These are phyloP conservation scores for Tridacna gigas DNA, from an alignment of 2,888 invertebrate genomes.

Conservation along the genomic window DNA sequence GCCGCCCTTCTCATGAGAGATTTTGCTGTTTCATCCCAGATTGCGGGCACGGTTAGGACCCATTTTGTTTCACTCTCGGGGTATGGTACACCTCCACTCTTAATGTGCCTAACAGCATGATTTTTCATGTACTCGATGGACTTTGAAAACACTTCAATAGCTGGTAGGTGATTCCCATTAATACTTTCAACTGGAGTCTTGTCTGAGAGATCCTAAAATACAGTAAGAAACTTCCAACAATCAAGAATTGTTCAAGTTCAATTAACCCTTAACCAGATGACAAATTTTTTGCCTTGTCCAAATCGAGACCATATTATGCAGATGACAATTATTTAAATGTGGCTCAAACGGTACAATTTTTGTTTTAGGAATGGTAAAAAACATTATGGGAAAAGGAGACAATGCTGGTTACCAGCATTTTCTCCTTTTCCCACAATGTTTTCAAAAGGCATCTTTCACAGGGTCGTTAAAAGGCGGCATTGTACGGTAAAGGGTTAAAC, in stretches of 20 bases:
- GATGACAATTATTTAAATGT: no score
- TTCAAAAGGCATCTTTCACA: no score
- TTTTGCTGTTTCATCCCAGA: constrained; percentile 57
- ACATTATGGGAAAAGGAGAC: neutral
- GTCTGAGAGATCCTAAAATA: constrained; percentile 17
- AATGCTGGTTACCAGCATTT: neutral
- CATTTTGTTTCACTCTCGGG: constrained; percentile 51
- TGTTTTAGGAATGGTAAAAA: no score
- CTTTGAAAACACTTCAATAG: constrained; percentile 36
- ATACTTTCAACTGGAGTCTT: constrained; percentile 33
- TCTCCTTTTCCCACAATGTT: neutral
- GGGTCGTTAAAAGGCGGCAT: no score
- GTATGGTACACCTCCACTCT: constrained; percentile 32
- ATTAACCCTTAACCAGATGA: no score
- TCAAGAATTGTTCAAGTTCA: neutral
- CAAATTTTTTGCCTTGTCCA: no score
- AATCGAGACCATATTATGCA: no score
- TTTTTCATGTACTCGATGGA: constrained; percentile 51
- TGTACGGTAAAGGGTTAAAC: no score
- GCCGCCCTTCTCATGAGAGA: constrained; percentile 41
- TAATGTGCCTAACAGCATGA: constrained; percentile 33
- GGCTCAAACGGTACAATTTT: no score
- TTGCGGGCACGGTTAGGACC: constrained; percentile 58
- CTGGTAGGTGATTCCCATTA: constrained; percentile 36
- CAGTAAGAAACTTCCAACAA: neutral